Percentiles rank a stretch among this genome's conserved stretches.
phyloP scores from a whole-genome alignment of 2,888 invertebrate genomes.

The Pogonocherus hispidulus region DNA sequence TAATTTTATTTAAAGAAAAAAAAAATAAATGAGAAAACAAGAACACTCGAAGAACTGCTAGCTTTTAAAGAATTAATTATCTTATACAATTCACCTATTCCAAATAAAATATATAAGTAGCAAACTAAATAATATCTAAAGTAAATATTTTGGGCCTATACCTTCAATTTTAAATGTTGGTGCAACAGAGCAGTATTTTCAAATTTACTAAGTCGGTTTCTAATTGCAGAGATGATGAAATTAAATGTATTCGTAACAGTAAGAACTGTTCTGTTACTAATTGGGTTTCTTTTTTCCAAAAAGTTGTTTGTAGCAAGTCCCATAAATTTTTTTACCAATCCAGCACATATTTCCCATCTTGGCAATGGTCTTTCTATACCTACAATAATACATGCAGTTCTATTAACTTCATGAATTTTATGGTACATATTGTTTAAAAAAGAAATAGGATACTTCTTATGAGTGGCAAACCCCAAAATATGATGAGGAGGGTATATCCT shows the following conservation, averaged over 20 bases:
- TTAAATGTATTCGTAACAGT: slow-evolving; percentile 57
- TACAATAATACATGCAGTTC: no score
- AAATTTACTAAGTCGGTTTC: slow-evolving; percentile 53
- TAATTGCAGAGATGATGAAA: slow-evolving; percentile 53
- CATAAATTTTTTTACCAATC: slow-evolving; percentile 69
- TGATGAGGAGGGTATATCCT: no score
- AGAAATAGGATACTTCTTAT: no score
- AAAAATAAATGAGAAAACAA: no score
- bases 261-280: slow-evolving; percentile 52
- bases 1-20: no score
- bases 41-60: no score
- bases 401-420: no score
- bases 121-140: slow-evolving; percentile 8
- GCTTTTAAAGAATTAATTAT: slow-evolving; percentile 3
- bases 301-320: slow-evolving; percentile 69
- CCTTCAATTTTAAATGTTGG: slow-evolving; percentile 65
- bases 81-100: no score
- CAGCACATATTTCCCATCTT: slow-evolving; percentile 72
- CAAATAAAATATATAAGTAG: no score
- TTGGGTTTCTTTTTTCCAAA: slow-evolving; percentile 62
- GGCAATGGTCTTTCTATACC: slow-evolving; percentile 57
- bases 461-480: no score
- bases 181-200: slow-evolving; percentile 53
- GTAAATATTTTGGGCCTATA: slow-evolving; percentile 48
- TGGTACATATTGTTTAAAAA: no score